Percentiles rank a stretch among this genome's conserved stretches.
These are phyloP conservation scores for Aegithalos caudatus DNA, from an alignment of 2,113 vertebrate genomes.

Conservation along the genomic window DNA sequence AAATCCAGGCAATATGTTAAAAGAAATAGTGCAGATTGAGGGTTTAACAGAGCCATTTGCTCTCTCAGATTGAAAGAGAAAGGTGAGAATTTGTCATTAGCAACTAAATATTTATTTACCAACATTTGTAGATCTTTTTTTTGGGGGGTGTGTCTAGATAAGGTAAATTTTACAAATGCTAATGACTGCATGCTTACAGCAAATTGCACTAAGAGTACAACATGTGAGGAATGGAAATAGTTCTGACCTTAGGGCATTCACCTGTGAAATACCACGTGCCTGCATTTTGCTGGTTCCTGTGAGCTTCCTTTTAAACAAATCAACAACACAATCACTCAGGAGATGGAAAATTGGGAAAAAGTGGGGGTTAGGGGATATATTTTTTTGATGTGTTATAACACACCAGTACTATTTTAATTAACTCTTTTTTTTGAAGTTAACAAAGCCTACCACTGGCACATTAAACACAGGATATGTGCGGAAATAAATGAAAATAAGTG, in stretches of 20 bases:
- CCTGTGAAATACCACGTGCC: background rate
- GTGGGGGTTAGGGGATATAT: background rate
- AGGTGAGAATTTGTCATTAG: background rate
- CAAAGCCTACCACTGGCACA: background rate
- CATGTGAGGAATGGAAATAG: background rate
- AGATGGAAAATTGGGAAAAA: background rate
- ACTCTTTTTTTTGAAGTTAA: background rate
- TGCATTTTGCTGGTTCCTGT: background rate
- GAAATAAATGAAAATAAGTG: slow-evolving; percentile 15
- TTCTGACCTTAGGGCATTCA: background rate
- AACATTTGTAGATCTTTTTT: background rate
- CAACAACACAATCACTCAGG: background rate
- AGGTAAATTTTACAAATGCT: background rate
- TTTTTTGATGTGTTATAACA: background rate
- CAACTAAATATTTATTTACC: background rate
- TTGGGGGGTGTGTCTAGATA: background rate
- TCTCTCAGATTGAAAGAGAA: background rate
- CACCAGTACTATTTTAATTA: background rate
- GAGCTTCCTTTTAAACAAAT: background rate
- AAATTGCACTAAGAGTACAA: background rate
- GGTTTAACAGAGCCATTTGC: background rate
- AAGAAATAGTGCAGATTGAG: background rate
- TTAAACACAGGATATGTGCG: background rate
- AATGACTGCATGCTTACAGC: background rate
- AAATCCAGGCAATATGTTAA: background rate